Evolutionary conservation across 2,797 vertebrate species (phyloP), one percentile per base, ranked within the genome.

Genomic region (Lates japonicus): DNA sequence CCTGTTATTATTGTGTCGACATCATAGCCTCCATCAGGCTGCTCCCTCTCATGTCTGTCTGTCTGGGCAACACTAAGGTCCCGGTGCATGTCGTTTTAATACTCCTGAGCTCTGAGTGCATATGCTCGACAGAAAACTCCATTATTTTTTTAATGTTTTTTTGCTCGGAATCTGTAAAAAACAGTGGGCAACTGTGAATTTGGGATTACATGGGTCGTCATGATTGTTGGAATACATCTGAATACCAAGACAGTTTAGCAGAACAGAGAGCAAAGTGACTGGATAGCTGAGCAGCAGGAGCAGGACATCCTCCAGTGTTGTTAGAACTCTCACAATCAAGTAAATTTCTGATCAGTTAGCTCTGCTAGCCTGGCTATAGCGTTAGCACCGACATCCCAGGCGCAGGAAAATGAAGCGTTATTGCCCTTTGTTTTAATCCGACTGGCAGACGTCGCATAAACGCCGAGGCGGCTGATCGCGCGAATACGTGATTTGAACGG

Each of bases 91-190:
- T 90, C 33, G 93, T n/a, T n/a, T n/a, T n/a, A 90, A 88, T 86
- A 87, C 84, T 92, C 84, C 82, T 55, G 73, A 68, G 76, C 62
- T 2, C 29, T 4, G 3, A 93, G 1, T 95, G 95, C 96, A 96
- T 97, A 96, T 96, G 97, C 95, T 74, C 92, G 86, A 86, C 92
- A 94, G 93, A 96, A 96, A 97, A 96, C 96, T 97, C 97, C 96
- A 97, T 97, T 96, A 96, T 96, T 92, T 90, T 90, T 95, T 29
- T n/a, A n/a, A 29, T 29, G 25, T n/a, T n/a, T 29, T 29, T 96
- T 96, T 94, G 92, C 94, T 95, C 91, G 93, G 94, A 95, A 95
- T 96, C 93, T 93, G 90, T 93, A 90, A 90, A 93, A 91, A 93
- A 82, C 86, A 87, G 86, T 88, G 90, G 80, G 84, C 87, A 95